phyloP scores from a whole-genome alignment of 2,113 vertebrate genomes.

The Mixornis gularis region DNA sequence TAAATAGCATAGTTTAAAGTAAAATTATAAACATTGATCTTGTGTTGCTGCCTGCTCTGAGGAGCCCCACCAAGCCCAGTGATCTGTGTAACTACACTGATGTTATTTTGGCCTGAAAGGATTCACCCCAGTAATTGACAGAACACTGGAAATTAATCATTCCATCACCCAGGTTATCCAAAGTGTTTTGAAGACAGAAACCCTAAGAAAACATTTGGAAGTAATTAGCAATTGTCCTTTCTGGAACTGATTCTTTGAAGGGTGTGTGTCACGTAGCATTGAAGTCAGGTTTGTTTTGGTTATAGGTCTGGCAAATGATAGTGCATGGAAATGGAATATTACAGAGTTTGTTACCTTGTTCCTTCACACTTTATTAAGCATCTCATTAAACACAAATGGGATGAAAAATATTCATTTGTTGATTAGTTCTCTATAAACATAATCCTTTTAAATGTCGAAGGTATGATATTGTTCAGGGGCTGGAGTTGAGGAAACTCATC shows the following conservation, averaged over 20 bases:
- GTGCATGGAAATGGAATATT: neutral
- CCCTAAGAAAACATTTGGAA: neutral
- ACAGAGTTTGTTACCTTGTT: neutral
- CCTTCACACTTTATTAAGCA: neutral
- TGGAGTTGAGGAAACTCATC: neutral
- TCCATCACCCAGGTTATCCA: neutral
- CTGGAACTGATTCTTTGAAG: neutral
- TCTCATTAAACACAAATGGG: neutral
- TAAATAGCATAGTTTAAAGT: neutral
- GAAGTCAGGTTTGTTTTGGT: conserved; percentile 21
- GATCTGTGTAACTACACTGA: neutral
- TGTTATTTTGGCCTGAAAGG: conserved; percentile 4
- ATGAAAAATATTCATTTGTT: neutral
- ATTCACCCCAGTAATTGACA: neutral
- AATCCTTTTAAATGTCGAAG: neutral
- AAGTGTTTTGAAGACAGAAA: conserved; percentile 2
- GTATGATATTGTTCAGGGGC: neutral
- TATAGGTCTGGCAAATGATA: neutral
- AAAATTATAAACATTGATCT: neutral
- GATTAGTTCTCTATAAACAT: neutral
- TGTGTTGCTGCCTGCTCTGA: neutral
- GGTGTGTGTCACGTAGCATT: neutral
- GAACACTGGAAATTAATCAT: neutral
- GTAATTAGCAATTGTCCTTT: neutral
- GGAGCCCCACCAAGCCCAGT: neutral